phyloP scores from a whole-genome alignment of 2,797 vertebrate species.

The Eremophila alpestris region DNA sequence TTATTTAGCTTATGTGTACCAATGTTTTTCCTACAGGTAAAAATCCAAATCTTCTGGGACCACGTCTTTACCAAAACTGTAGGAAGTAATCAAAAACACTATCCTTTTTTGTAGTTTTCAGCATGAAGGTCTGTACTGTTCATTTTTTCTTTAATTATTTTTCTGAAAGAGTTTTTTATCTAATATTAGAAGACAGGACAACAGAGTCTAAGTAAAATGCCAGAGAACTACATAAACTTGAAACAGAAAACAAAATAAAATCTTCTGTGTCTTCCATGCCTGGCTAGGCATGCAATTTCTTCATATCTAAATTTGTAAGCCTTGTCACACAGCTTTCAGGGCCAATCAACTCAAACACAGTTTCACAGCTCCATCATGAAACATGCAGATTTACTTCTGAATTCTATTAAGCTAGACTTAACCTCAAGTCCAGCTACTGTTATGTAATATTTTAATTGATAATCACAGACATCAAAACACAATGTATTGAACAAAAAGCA shows the following conservation, averaged over 20 bases:
- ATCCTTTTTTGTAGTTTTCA: not conserved
- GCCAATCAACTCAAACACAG: not conserved
- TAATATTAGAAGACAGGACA: not conserved
- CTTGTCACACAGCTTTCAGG: slow-evolving; percentile 14
- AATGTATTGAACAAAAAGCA: not conserved
- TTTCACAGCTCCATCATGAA: not conserved
- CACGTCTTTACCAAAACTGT: not conserved
- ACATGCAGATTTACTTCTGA: not conserved
- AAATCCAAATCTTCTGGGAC: not conserved
- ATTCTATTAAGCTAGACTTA: not conserved
- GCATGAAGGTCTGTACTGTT: not conserved
- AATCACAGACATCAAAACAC: not conserved
- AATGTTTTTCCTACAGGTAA: not conserved
- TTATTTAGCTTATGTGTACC: not conserved
- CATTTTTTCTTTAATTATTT: not conserved
- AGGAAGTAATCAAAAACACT: not conserved
- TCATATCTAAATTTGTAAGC: not conserved
- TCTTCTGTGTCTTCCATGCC: not conserved
- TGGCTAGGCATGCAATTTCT: not conserved
- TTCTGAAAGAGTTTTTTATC: not conserved
- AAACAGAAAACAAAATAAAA: not conserved
- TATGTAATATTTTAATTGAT: not conserved
- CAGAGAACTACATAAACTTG: not conserved
- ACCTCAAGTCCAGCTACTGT: not conserved
- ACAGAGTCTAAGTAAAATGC: not conserved